A percentile compares a stretch with the other conserved stretches of the same genome.
These are phyloP conservation scores for Geodia barretti DNA, from an alignment of 37 sponge, comb jelly and placozoan species.

Conservation along the genomic window DNA sequence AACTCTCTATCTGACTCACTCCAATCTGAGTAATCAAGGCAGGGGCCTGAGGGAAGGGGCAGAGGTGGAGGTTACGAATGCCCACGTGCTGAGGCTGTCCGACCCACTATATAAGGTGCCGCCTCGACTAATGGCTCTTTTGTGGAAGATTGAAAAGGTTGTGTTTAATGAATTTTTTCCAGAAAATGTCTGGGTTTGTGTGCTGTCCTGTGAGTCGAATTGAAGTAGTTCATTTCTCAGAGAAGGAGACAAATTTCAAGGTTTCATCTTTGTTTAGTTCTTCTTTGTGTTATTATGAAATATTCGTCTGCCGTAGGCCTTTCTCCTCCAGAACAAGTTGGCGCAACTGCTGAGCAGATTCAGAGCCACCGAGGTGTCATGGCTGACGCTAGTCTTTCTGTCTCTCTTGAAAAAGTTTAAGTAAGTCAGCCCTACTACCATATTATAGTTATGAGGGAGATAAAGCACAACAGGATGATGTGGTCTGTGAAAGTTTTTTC, in stretches of 20 bases:
- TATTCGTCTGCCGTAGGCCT: no score
- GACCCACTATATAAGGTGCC: neutral
- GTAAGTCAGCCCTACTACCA: no score
- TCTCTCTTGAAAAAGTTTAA: neutral
- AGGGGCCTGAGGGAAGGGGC: slow-evolving; percentile 51
- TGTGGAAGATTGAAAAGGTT: neutral
- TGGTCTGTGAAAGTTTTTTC: neutral
- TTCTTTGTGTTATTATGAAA: no score
- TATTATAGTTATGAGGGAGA: neutral
- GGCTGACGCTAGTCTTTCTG: slow-evolving; percentile 11
- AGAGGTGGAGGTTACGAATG: neutral
- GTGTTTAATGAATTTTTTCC: neutral
- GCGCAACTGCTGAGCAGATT: neutral
- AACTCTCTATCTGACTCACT: slow-evolving; percentile 39
- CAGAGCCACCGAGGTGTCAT: slow-evolving; percentile 6
- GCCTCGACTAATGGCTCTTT: neutral
- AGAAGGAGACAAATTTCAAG: neutral
- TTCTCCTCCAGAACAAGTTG: slow-evolving; percentile 3
- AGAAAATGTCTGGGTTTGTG: neutral
- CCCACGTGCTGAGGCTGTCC: neutral
- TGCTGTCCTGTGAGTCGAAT: slow-evolving; percentile 11
- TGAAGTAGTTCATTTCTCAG: slow-evolving; percentile 11
- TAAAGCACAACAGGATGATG: neutral
- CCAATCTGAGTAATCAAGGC: neutral
- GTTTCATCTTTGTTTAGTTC: no score